A percentile compares a stretch with the other conserved stretches of the same genome.
Evolutionary conservation across 2,888 invertebrate species (phyloP).

Genomic region (Salticus scenicus): DNA sequence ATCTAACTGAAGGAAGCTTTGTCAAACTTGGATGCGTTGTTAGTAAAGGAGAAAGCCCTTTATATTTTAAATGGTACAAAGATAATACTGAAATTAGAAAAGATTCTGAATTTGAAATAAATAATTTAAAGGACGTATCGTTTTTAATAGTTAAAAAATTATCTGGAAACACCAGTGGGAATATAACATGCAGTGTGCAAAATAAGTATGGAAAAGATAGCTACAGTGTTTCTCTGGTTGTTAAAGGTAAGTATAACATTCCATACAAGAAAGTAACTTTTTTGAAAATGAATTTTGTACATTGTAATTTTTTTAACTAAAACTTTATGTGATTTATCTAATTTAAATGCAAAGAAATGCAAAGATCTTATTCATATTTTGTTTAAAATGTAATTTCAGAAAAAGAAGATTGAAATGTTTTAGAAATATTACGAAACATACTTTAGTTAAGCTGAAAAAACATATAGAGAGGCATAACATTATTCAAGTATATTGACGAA

Average conservation of each 20-base stretch:
- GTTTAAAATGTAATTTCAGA: background rate
- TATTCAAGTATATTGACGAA: no score
- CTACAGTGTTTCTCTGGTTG: conserved; percentile 29
- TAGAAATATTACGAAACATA: no score
- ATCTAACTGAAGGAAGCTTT: conserved; percentile 87
- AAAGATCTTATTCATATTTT: background rate
- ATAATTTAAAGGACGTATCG: conserved; percentile 42
- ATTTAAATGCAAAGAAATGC: no score
- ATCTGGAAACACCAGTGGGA: conserved; percentile 37
- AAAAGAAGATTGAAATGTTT: conserved; percentile 2
- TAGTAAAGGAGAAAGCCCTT: conserved; percentile 35
- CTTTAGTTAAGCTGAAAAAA: no score
- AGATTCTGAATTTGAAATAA: conserved; percentile 30
- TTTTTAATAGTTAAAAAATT: conserved; percentile 37
- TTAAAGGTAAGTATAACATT: conserved; percentile 51
- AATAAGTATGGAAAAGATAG: conserved; percentile 46
- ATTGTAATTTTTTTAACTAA: no score
- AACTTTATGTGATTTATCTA: no score
- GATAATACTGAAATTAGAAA: conserved; percentile 21
- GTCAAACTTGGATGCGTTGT: conserved; percentile 91
- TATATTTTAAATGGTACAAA: conserved; percentile 54
- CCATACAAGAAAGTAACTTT: background rate
- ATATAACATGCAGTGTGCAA: conserved; percentile 45
- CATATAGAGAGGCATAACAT: no score
- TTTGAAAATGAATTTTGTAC: background rate